Evolutionary conservation across 2,888 invertebrate genomes (phyloP).

Genomic region (Lapara coniferarum): DNA sequence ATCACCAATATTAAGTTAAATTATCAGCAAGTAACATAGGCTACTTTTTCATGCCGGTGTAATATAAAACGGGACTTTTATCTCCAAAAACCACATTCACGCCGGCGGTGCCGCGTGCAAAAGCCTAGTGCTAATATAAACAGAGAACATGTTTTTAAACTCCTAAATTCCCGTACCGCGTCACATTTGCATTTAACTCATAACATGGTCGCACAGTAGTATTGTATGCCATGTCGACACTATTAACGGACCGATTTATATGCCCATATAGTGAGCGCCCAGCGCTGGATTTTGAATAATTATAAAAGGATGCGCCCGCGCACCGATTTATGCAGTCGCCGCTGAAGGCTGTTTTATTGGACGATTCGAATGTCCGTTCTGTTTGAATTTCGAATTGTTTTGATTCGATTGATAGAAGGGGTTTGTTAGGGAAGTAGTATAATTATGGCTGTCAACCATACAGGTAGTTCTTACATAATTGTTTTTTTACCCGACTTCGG

Average conservation of each 20-base stretch:
- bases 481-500: too few species aligned
- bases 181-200: conserved; percentile 43
- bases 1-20: too few species aligned
- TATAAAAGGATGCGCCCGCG: conserved; percentile 62
- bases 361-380: conserved; percentile 58
- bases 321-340: conserved; percentile 59
- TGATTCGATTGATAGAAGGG: not conserved
- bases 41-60: too few species aligned
- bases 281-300: conserved; percentile 69
- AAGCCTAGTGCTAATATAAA: too few species aligned
- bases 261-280: conserved; percentile 61
- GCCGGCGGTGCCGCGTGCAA: too few species aligned
- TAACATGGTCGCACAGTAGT: conserved; percentile 55
- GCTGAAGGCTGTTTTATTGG: conserved; percentile 56
- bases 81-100: too few species aligned
- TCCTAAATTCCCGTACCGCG: conserved; percentile 43
- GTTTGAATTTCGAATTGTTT: conserved; percentile 49
- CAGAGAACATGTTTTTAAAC: not conserved
- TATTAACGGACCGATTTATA: conserved; percentile 74
- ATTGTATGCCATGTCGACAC: conserved; percentile 74
- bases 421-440: too few species aligned
- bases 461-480: too few species aligned
- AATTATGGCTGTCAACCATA: too few species aligned
- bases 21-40: too few species aligned
- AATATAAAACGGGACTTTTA: too few species aligned